Percentiles rank a stretch among this genome's conserved stretches.
These are phyloP conservation scores for Greenwoodochromis staneri DNA, from an alignment of 2,113 vertebrate species.

Conservation along the genomic window DNA sequence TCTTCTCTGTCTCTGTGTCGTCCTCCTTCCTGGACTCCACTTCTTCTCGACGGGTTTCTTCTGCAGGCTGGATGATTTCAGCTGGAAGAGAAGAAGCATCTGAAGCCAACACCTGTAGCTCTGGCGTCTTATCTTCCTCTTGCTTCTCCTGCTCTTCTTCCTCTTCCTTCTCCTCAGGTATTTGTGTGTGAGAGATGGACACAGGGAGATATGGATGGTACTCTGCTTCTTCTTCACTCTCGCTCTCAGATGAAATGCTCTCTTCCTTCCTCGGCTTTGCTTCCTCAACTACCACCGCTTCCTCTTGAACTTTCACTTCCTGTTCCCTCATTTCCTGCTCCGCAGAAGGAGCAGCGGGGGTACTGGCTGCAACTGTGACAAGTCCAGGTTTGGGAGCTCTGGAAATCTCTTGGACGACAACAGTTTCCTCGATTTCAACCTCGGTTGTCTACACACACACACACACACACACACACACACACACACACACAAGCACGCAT, in stretches of 20 bases:
- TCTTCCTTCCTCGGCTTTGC: conserved; percentile 45
- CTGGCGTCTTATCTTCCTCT: background rate
- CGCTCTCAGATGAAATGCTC: conserved; percentile 85
- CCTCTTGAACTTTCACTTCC: conserved; percentile 48
- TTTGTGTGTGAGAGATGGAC: conserved; percentile 76
- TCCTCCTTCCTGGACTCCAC: background rate
- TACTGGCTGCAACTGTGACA: background rate
- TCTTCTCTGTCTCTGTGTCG: background rate
- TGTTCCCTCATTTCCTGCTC: conserved; percentile 48
- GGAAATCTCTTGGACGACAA: conserved; percentile 83
- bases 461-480: conserved; percentile 49
- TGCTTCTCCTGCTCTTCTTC: conserved; percentile 21
- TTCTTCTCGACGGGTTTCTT: background rate
- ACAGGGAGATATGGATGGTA: conserved; percentile 78
- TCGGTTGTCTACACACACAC: conserved; percentile 77
- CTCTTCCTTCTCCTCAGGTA: conserved; percentile 77
- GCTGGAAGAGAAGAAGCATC: background rate
- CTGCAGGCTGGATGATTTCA: background rate
- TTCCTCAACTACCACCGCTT: conserved; percentile 61
- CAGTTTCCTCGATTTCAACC: conserved; percentile 87
- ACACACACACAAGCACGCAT: conserved; percentile 52
- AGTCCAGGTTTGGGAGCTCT: conserved; percentile 68
- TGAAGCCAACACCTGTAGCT: background rate
- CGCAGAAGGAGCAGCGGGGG: background rate
- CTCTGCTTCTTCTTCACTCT: conserved; percentile 91